Percentiles rank a stretch among this genome's conserved stretches.
These are phyloP conservation scores for Lathronympha strigana DNA, from an alignment of 2,888 invertebrate species.

Conservation along the genomic window DNA sequence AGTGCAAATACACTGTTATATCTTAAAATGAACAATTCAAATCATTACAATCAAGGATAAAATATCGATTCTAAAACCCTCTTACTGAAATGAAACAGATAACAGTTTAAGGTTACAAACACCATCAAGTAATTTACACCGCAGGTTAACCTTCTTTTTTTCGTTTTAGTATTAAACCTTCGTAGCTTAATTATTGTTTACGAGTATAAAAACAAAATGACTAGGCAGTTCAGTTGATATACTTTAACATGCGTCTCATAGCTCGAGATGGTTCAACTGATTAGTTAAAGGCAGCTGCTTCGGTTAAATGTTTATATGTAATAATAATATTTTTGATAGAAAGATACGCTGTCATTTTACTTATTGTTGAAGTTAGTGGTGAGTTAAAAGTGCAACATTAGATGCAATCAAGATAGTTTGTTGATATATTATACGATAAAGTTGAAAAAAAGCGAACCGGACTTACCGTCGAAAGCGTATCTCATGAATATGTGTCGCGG, in stretches of 20 bases:
- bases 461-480: too few species aligned
- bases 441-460: too few species aligned
- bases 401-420: too few species aligned
- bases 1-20: too few species aligned
- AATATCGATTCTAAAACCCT: neutral
- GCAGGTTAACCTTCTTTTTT: neutral
- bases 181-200: slow-evolving; percentile 31
- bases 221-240: slow-evolving; percentile 24
- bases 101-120: slow-evolving; percentile 2
- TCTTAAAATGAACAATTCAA: too few species aligned
- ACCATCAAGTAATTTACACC: slow-evolving; percentile 5
- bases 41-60: too few species aligned
- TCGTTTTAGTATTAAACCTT: slow-evolving; percentile 1
- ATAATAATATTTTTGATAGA: neutral
- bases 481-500: too few species aligned
- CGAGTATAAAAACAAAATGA: slow-evolving; percentile 39
- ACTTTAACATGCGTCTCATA: slow-evolving; percentile 27
- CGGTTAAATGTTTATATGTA: slow-evolving; percentile 19
- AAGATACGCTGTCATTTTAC: neutral
- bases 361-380: neutral
- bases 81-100: slow-evolving; percentile 1
- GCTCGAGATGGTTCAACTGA: slow-evolving; percentile 36
- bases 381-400: neutral
- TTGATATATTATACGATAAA: too few species aligned
- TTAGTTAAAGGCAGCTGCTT: slow-evolving; percentile 31